phyloP scores from a whole-genome alignment of 2,797 vertebrate genomes.

The Bradypodion ventrale region DNA sequence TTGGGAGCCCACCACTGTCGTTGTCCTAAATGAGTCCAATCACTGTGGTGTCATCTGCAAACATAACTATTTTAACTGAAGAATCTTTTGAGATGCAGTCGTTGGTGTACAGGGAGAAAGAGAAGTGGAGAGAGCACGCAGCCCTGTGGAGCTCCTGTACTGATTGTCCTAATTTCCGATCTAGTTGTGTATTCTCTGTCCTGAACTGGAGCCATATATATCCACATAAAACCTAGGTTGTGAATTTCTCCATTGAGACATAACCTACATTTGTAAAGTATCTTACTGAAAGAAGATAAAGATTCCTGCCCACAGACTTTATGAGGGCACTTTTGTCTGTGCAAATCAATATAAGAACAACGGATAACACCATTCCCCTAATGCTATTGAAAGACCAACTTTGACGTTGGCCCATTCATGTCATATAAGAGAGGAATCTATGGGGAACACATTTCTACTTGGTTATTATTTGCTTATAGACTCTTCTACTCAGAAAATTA shows the following conservation, averaged over 20 bases:
- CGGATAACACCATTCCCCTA: background rate
- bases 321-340: background rate
- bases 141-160: no score
- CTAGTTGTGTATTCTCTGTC: background rate
- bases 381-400: background rate
- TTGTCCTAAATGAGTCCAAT: no score
- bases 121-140: no score
- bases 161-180: no score
- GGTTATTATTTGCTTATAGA: slow-evolving; percentile 31
- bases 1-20: no score
- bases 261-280: background rate
- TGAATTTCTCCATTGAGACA: background rate
- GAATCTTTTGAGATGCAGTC: no score
- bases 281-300: background rate
- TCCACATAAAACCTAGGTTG: background rate
- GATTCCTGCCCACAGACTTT: background rate
- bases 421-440: background rate
- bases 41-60: no score
- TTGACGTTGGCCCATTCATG: background rate
- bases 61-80: no score
- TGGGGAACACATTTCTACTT: background rate
- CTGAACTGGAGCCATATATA: background rate
- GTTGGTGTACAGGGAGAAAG: no score
- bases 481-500: slow-evolving; percentile 58
- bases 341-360: background rate